Evolutionary conservation across 2,113 vertebrate genomes (phyloP).

Genomic region (Dascyllus trimaculatus): DNA sequence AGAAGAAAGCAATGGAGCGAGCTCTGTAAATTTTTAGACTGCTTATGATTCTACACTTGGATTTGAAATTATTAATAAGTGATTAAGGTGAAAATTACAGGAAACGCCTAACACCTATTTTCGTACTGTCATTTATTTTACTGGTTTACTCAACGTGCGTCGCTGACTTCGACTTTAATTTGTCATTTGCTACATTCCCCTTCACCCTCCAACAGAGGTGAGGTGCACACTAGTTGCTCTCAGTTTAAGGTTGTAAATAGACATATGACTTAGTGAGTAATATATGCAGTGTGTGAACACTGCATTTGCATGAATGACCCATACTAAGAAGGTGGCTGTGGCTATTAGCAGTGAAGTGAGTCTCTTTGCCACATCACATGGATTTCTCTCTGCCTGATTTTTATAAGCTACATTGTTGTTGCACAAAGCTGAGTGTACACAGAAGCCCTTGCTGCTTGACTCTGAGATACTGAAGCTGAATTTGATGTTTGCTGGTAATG

Average conservation of each 20-base stretch:
- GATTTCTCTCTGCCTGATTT: background rate
- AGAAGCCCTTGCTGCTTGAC: background rate
- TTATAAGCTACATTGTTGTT: background rate
- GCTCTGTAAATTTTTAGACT: background rate
- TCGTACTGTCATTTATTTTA: too few species aligned
- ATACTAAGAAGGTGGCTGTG: background rate
- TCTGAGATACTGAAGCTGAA: background rate
- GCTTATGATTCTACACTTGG: background rate
- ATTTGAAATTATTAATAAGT: conserved; percentile 16
- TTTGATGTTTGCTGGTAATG: background rate
- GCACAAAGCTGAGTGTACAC: background rate
- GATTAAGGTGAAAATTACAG: conserved; percentile 10
- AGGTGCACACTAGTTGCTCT: background rate
- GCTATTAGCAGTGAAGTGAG: background rate
- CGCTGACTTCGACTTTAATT: background rate
- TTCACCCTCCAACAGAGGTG: background rate
- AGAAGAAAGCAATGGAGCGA: background rate
- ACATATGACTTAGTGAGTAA: background rate
- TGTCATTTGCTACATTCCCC: background rate
- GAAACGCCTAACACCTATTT: background rate
- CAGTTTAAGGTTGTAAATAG: background rate
- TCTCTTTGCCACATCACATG: background rate
- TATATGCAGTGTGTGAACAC: background rate
- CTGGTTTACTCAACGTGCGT: background rate
- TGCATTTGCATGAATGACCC: too few species aligned